These are phyloP conservation scores for Nixonia krombeini DNA, from an alignment of 1,140 invertebrate genomes.

Conservation along the genomic window DNA sequence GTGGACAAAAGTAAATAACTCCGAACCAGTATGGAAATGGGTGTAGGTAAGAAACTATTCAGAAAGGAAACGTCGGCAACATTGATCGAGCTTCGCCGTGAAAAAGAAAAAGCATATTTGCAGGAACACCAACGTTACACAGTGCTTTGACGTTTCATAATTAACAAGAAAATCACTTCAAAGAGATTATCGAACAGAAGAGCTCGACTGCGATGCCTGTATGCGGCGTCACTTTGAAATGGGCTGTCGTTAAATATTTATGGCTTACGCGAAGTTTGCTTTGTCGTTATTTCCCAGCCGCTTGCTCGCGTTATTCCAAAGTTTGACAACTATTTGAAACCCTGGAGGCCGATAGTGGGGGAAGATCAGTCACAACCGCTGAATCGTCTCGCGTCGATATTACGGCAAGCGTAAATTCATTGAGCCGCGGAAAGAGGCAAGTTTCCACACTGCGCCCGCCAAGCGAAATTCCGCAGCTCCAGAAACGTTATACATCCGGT, in stretches of 20 bases:
- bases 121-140: constrained; percentile 1
- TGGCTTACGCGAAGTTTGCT: constrained; percentile 32
- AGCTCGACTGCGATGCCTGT: neutral
- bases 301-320: constrained; percentile 40
- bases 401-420: constrained; percentile 25
- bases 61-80: too few species aligned
- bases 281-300: constrained; percentile 40
- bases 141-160: constrained; percentile 36
- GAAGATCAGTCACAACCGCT: constrained; percentile 35
- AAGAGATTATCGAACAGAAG: constrained; percentile 28
- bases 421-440: constrained; percentile 38
- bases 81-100: too few species aligned
- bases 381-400: constrained; percentile 24
- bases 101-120: constrained; percentile 12
- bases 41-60: too few species aligned
- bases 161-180: constrained; percentile 38
- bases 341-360: too few species aligned
- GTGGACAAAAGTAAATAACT: too few species aligned
- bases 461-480: too few species aligned
- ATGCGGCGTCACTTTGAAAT: constrained; percentile 35
- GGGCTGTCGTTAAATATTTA: constrained; percentile 47
- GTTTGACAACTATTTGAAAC: constrained; percentile 51
- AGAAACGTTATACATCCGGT: constrained; percentile 18
- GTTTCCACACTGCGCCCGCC: too few species aligned
- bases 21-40: too few species aligned